Conservation (phyloP, 2,888 invertebrate species). For the Aproaerema taeniolella region DNA sequence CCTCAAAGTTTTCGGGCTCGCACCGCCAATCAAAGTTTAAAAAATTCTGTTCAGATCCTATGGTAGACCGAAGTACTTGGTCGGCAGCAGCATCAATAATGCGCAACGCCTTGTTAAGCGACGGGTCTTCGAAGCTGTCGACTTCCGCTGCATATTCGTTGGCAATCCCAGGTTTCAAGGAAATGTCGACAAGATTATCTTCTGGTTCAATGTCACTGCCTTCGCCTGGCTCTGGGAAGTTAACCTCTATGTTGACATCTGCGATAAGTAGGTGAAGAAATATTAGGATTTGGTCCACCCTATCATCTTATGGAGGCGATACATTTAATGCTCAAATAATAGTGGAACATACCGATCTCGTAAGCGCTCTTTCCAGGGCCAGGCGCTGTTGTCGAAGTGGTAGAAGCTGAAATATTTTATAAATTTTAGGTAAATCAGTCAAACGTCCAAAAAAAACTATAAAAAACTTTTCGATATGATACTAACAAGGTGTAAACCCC, state of each 20-base stretch:
- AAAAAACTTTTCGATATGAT: slow-evolving; percentile 1
- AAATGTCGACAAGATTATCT: slow-evolving; percentile 5
- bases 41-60: slow-evolving; percentile 6
- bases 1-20: slow-evolving; percentile 6
- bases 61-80: slow-evolving; percentile 5
- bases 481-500: slow-evolving; percentile 8
- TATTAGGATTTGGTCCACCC: slow-evolving; percentile 9
- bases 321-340: slow-evolving; percentile 12
- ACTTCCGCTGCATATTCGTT: background rate
- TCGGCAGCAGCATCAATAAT: slow-evolving; percentile 7
- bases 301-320: slow-evolving; percentile 13
- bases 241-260: slow-evolving; percentile 11
- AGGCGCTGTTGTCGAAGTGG: slow-evolving; percentile 3
- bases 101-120: slow-evolving; percentile 1
- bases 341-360: slow-evolving; percentile 9
- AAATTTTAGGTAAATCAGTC: slow-evolving; percentile 4
- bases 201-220: slow-evolving; percentile 11
- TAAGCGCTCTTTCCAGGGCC: slow-evolving; percentile 11
- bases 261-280: slow-evolving; percentile 10
- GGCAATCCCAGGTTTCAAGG: background rate
- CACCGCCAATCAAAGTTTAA: no score
- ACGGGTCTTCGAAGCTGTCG: background rate
- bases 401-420: slow-evolving; percentile 11
- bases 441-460: slow-evolving; percentile 2
- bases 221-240: slow-evolving; percentile 11